Percentiles rank a stretch among this genome's conserved stretches.
Conservation (phyloP, 2,797 vertebrate genomes). For the Scolopax bukidnonensis region DNA sequence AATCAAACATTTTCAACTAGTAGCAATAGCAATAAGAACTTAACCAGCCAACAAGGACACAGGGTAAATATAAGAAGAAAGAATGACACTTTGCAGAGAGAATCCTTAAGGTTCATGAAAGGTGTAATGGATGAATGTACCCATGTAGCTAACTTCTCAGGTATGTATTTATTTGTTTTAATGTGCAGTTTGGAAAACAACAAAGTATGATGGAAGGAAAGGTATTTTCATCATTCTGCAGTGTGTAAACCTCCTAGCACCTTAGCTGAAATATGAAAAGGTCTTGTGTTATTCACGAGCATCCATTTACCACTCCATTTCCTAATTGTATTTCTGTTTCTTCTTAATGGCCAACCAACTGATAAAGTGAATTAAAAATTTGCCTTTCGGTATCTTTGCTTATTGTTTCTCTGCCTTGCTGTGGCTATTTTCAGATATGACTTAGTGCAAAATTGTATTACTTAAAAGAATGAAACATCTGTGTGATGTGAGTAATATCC, state of each 20-base stretch:
- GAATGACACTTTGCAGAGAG: conserved; percentile 83
- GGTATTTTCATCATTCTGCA: not conserved
- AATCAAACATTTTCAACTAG: conserved; percentile 76
- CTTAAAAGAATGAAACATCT: not conserved
- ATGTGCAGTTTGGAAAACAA: not conserved
- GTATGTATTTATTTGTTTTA: conserved; percentile 72
- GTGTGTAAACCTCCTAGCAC: not conserved
- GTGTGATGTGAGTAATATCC: not conserved
- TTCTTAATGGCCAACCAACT: not conserved
- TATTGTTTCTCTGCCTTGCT: not conserved
- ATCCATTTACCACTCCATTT: not conserved
- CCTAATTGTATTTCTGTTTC: not conserved
- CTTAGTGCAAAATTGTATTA: not conserved
- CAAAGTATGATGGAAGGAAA: not conserved
- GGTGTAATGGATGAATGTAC: conserved; percentile 99
- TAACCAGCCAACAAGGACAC: conserved; percentile 14
- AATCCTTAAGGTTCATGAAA: conserved; percentile 96
- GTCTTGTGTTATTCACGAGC: not conserved
- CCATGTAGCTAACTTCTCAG: conserved; percentile 97
- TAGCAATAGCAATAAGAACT: conserved; percentile 66
- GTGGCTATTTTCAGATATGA: not conserved
- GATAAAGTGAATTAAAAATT: not conserved
- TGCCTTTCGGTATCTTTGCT: not conserved
- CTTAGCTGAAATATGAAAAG: not conserved
- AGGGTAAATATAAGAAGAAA: conserved; percentile 60